Percentiles rank a stretch among this genome's conserved stretches.
Conservation (phyloP, 2,888 invertebrate species). For the Listrodromus nycthemerus region DNA sequence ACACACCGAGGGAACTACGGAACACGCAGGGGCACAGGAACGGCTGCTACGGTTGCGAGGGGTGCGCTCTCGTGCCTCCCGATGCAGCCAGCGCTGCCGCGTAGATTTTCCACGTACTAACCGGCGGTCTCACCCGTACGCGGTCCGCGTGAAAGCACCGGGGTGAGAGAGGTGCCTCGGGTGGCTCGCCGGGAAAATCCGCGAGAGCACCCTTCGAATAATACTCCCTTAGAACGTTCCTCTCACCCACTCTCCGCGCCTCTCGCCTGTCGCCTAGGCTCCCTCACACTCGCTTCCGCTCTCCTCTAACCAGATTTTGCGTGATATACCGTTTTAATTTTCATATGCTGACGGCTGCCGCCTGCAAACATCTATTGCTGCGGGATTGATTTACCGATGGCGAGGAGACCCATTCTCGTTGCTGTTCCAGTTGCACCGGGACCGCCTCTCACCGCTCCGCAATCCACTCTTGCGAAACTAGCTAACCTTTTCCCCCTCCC, state of each 20-base stretch:
- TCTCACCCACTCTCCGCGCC: not conserved
- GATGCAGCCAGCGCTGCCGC: constrained; percentile 44
- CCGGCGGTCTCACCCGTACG: constrained; percentile 42
- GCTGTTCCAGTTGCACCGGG: constrained; percentile 52
- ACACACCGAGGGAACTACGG: constrained; percentile 40
- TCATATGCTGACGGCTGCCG: constrained; percentile 71
- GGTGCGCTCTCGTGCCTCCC: constrained; percentile 38
- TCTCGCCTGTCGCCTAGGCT: constrained; percentile 26
- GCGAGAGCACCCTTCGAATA: constrained; percentile 68
- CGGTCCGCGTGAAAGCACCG: constrained; percentile 10
- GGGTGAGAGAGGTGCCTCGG: constrained; percentile 20
- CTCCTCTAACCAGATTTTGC: constrained; percentile 67
- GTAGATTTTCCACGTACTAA: constrained; percentile 45
- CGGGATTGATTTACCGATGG: constrained; percentile 78
- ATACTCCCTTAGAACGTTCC: constrained; percentile 76
- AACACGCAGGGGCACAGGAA: constrained; percentile 25
- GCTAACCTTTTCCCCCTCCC: constrained; percentile 34
- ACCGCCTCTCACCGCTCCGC: constrained; percentile 27
- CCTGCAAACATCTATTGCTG: constrained; percentile 75
- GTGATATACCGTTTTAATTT: constrained; percentile 76
- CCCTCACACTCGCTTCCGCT: constrained; percentile 27
- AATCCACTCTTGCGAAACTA: constrained; percentile 62
- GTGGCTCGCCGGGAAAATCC: constrained; percentile 43
- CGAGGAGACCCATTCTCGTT: constrained; percentile 60
- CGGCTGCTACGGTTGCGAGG: constrained; percentile 38